Evolutionary conservation across 1,140 invertebrate genomes (phyloP), one percentile per base, ranked within the genome.

Genomic region (Conopomorpha cramerella): DNA sequence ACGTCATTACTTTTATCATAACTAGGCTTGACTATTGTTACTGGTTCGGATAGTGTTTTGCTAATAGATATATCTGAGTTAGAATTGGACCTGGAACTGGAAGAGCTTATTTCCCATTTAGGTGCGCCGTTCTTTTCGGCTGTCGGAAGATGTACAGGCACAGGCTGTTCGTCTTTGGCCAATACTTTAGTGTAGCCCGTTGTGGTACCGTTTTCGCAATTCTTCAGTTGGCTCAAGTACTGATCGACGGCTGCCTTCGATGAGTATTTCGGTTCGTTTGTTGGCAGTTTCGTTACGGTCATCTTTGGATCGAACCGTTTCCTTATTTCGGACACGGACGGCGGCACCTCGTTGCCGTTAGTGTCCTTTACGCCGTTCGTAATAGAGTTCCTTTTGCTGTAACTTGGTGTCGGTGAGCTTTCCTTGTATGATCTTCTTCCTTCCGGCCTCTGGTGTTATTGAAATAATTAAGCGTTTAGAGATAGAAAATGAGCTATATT

Each of bases 251-350:
- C 51, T 6, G 54, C 57, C 37, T 60, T 63, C 8, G 60, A 39
- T 0, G 53, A 34, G 14, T 60, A 60, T 33, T 55, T 52, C 2
- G 58, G 39, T 3, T 79, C 68, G 34, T 72, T 66, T 1, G 67
- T 48, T 2, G 71, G 73, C 14, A 77, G 45, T 42, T 72, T 72
- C 4, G 74, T 77, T n/a, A 74, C 72, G 1, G 77, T 58, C 72
- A 78, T 78, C 53, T 77, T 78, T 7, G 56, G 41, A 43, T 78
- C 81, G 51, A 82, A 82, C 33, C 71, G 65, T 43, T 77, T 78
- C 16, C 80, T 59, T 38, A 82, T 78, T 33, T 82, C 81, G 1
- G 78, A 78, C 13, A 82, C 80, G 10, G 80, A 76, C 11, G 77
- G 52, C 16, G 46, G 70, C 36, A 79, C 64, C 38, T 78, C 74